A percentile compares a stretch with the other conserved stretches of the same genome.
phyloP scores from a whole-genome alignment of 2,113 vertebrate genomes.

The Halcyon malimbica region DNA sequence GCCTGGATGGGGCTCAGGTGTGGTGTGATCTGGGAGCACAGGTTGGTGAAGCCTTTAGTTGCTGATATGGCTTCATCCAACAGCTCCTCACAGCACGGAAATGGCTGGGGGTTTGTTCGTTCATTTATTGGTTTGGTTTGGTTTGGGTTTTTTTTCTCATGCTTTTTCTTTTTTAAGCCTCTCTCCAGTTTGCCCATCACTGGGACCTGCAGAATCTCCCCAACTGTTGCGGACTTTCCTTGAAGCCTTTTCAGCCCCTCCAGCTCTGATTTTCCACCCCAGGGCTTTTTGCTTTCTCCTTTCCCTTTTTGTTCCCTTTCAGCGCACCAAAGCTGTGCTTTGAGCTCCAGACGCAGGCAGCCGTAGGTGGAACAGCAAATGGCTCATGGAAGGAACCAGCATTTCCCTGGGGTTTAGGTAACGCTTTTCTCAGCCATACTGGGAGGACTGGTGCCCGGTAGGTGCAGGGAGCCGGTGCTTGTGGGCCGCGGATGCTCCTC shows the following conservation, averaged over 20 bases:
- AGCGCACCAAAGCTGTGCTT: accelerated
- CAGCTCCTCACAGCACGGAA: neutral
- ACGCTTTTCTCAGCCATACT: accelerated
- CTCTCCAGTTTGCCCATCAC: accelerated
- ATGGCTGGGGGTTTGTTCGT: no score
- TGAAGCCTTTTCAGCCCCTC: neutral
- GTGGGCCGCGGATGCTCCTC: neutral
- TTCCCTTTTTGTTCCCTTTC: neutral
- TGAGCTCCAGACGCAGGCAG: neutral
- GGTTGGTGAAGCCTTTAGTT: neutral
- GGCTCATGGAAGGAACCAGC: neutral
- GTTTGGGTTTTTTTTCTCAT: accelerated
- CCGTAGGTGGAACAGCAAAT: neutral
- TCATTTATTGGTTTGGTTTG: no score
- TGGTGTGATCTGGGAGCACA: accelerated
- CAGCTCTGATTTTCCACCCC: neutral
- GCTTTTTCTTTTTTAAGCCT: neutral
- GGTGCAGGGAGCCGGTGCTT: neutral
- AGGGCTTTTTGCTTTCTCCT: neutral
- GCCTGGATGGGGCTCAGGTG: neutral
- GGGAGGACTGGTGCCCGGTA: accelerated
- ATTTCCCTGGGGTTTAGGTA: neutral
- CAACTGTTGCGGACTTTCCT: neutral
- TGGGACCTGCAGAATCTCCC: neutral
- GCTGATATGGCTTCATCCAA: accelerated